Evolutionary conservation across 2,888 invertebrate genomes (phyloP), one percentile per base, ranked within the genome.

Genomic region (Tachina lurida): DNA sequence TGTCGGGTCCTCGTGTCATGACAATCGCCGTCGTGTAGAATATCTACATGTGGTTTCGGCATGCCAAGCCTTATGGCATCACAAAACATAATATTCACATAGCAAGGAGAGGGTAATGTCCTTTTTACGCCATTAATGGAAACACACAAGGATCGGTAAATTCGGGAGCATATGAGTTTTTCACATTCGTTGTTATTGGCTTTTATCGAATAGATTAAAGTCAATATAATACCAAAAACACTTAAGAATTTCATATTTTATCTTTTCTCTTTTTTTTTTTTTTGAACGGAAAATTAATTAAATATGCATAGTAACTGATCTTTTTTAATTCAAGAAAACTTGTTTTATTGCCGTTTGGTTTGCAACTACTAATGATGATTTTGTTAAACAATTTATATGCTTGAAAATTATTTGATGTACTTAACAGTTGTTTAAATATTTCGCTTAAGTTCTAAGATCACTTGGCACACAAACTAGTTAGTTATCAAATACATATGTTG

Each of bases 61-160:
- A 22, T 43, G 10, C 19, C 22, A 10, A 17, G 1, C 12, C 3
- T 67, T 10, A 47, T 13, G 13, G 62, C 22, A 10, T 56, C 39
- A 49, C 87, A 88, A 5, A 63, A 49, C 1, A 83, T 39, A 43
- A 84, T 88, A 3, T 73, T 47, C 58, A 87, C 22, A 19, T 81
- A 62, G 10, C 88, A 88, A 7, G 47, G 70, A 2, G 82, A 84
- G 0, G 87, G 56, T 17, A 84, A 31, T 39, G 87, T 84, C 0
- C n/a, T 58, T 19, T 54, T 13, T 31, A 67, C 47, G 15, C 81
- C 87, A 67, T 87, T 67, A 12, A 84, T n/a, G 0, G 63, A 49
- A n/a, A 76, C 74, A 67, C 88, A 88, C 10, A 87, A 56, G 0
- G 87, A 81, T 4, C 56, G 45, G 68, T 86, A 86, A 8, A 87